Base-by-base conservation (phyloP, 2,888 invertebrate genomes). In the Drepana falcataria region DNA sequence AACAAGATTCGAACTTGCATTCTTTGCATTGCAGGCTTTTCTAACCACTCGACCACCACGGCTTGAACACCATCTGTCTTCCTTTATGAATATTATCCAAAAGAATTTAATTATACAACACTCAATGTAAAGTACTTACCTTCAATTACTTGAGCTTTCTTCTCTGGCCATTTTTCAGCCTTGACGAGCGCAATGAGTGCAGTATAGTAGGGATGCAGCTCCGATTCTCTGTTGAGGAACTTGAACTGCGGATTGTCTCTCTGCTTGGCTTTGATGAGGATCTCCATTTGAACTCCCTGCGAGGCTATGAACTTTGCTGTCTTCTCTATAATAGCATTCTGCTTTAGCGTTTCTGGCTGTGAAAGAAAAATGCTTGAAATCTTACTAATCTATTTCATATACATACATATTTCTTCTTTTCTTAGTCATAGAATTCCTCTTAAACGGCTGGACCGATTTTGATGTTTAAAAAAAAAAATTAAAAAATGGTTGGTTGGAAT, bases 251-350 rank as follows among this genome's bases (percentile, higher is more conserved):
- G 93, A 89, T 99, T 99, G 76, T 95, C 95, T 0, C 96, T 93
- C 84, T 99, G 99, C 86, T 99, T 99, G 2, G 99, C 97, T 86
- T 99, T 99, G 65, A 99, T 95, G 7, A 99, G 93, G 66, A 99
- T 98, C 91, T 99, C 99, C 99, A 99, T 99, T 88, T 99, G 99
- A 4, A 95, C 93, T 0, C 99, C 99, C 78, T 99, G 98, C 52
- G 94, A 93, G 66, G 95, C 95, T 67, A 97, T 96, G 84, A 97
- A 97, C 66, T 94, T 91, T 0, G 97, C 96, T 0, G 97, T 99
- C 86, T 98, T 98, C 77, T 98, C 98, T 71, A 99, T 98, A 60
- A 99, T 96, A 9, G 96, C 96, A 81, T 98, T 96, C 70, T 96
- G 94, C 81, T 98, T 98, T 72, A 95, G 93, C 3, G 95, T 95